A percentile compares a stretch with the other conserved stretches of the same genome.
phyloP scores from a whole-genome alignment of 2,888 invertebrate genomes.

The Cancer borealis region DNA sequence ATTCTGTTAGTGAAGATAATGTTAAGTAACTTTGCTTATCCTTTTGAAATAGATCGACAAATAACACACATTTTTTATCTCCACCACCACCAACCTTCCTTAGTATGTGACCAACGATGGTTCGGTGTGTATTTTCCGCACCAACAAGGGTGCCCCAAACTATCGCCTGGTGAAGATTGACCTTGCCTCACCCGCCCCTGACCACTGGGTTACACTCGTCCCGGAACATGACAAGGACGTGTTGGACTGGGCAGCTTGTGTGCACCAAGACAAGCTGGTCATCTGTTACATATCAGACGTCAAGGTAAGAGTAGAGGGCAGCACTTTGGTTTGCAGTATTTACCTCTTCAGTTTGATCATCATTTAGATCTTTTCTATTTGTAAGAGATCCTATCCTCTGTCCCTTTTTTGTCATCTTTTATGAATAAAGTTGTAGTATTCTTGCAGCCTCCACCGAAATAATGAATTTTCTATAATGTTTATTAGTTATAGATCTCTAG shows the following conservation, averaged over 20 bases:
- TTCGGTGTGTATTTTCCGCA: slow-evolving; percentile 90
- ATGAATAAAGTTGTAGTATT: too few relatives aligned
- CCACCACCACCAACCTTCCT: not conserved
- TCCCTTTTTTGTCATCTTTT: too few relatives aligned
- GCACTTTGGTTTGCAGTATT: not conserved
- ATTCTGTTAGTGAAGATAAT: not conserved
- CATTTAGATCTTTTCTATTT: not conserved
- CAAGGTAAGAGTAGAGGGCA: slow-evolving; percentile 84
- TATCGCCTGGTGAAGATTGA: slow-evolving; percentile 91
- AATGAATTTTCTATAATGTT: not conserved
- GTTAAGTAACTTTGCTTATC: not conserved
- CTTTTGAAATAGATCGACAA: not conserved
- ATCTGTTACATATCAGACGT: slow-evolving; percentile 95
- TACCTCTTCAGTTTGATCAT: not conserved
- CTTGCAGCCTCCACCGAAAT: not conserved
- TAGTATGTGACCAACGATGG: slow-evolving; percentile 95
- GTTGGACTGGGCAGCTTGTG: slow-evolving; percentile 92
- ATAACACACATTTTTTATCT: not conserved
- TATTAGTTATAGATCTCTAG: not conserved
- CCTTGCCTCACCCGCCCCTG: slow-evolving; percentile 83
- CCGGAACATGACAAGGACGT: slow-evolving; percentile 92
- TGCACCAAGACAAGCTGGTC: slow-evolving; percentile 91
- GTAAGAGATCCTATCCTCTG: not conserved
- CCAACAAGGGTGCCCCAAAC: slow-evolving; percentile 96
- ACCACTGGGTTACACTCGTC: slow-evolving; percentile 90